phyloP scores from a whole-genome alignment of 1,140 invertebrate species.

The Drosophila grimshawi region DNA sequence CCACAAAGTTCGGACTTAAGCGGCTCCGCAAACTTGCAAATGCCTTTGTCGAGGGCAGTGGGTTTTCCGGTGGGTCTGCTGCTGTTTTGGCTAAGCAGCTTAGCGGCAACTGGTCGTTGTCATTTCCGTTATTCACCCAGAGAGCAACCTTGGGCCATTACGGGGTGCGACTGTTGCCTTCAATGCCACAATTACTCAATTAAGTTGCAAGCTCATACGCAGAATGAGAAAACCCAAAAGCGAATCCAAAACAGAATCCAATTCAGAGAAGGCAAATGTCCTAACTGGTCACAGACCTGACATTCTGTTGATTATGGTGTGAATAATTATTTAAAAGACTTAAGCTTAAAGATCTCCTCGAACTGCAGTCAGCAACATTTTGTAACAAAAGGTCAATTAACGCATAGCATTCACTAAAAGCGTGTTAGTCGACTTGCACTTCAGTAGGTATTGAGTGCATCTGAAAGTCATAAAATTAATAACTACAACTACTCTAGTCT shows the following conservation, averaged over 20 bases:
- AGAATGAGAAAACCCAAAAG: background rate
- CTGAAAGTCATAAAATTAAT: too few relatives aligned
- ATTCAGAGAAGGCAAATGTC: background rate
- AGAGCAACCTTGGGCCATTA: background rate
- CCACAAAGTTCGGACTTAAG: constrained; percentile 20
- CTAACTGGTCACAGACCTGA: background rate
- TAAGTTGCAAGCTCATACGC: constrained; percentile 27
- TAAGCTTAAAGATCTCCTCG: background rate
- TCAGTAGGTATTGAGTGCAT: too few relatives aligned
- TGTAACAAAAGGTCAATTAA: background rate
- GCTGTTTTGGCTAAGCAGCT: constrained; percentile 1
- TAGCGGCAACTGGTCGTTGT: constrained; percentile 2
- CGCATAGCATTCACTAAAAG: background rate
- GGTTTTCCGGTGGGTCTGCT: background rate
- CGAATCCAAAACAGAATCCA: background rate
- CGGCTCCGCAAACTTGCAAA: constrained; percentile 14
- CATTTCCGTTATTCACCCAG: background rate
- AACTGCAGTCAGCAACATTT: too few relatives aligned
- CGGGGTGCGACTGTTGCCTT: background rate
- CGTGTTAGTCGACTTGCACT: too few relatives aligned
- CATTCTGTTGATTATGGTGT: background rate
- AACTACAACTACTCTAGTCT: too few relatives aligned
- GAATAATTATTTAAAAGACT: constrained; percentile 1
- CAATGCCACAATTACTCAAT: constrained; percentile 30
- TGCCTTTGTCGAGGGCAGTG: constrained; percentile 4